phyloP scores from a whole-genome alignment of 2,888 invertebrate species.

The Sinodicranocentrus sp. region DNA sequence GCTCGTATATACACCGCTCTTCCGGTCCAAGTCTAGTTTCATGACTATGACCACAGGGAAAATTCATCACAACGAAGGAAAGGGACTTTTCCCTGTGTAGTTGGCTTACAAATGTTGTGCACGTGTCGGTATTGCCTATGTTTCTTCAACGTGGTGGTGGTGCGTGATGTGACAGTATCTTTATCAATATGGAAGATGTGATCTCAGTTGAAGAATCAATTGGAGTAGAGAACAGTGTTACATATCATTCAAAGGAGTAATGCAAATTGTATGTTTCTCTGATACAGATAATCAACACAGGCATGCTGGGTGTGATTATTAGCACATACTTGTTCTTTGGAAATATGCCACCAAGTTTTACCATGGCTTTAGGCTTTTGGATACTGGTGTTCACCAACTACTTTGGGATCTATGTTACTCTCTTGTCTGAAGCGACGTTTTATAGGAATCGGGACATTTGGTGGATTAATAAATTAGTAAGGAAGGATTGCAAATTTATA shows the following conservation, averaged over 20 bases:
- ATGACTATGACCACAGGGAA: no score
- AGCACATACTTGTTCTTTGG: slow-evolving; percentile 44
- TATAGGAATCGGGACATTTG: slow-evolving; percentile 40
- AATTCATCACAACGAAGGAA: no score
- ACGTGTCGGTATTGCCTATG: slow-evolving; percentile 52
- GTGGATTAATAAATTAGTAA: slow-evolving; percentile 57
- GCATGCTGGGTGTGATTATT: slow-evolving; percentile 20
- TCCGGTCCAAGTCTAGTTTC: no score
- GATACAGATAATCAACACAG: slow-evolving; percentile 25
- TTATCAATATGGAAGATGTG: background rate
- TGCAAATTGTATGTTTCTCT: background rate
- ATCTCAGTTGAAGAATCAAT: background rate
- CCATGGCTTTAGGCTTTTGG: slow-evolving; percentile 56
- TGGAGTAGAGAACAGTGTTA: no score
- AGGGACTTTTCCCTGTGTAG: background rate
- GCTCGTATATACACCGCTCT: no score
- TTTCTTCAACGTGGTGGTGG: slow-evolving; percentile 44
- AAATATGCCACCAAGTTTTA: slow-evolving; percentile 52
- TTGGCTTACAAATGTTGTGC: slow-evolving; percentile 14
- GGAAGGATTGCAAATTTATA: no score
- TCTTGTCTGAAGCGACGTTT: slow-evolving; percentile 36
- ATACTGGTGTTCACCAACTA: slow-evolving; percentile 36
- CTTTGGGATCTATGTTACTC: slow-evolving; percentile 36
- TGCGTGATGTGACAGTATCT: slow-evolving; percentile 11
- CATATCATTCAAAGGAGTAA: no score